These are phyloP conservation scores for Calonectris borealis DNA, from an alignment of 2,113 vertebrate genomes.

Conservation along the genomic window DNA sequence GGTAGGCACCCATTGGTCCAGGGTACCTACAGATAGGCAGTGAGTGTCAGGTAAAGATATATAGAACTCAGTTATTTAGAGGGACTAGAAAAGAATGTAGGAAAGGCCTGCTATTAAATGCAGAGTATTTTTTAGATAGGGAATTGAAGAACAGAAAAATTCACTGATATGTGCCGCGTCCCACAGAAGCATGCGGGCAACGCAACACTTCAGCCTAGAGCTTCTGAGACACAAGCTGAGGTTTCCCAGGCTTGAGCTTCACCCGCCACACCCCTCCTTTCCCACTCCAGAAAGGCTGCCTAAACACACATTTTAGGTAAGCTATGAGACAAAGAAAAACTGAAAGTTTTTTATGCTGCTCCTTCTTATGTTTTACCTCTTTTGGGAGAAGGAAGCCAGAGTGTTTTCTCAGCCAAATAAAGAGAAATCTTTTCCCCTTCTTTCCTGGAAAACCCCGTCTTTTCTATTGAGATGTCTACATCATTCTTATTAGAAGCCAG, in stretches of 20 bases:
- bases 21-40: not conserved
- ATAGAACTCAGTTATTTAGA: not conserved
- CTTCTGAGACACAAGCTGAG: not conserved
- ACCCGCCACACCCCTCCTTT: not conserved
- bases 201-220: not conserved
- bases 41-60: not conserved
- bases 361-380: not conserved
- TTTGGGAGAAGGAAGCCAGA: not conserved
- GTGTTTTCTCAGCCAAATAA: not conserved
- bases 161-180: not conserved
- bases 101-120: not conserved
- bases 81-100: not conserved
- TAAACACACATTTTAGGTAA: not conserved
- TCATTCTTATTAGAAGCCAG: not conserved
- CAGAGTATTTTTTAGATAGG: not conserved
- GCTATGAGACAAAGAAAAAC: not conserved
- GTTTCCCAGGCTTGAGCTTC: not conserved
- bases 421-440: not conserved
- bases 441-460: not conserved
- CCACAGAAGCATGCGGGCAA: not conserved
- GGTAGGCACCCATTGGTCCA: not conserved
- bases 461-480: not conserved
- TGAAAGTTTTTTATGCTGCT: not conserved
- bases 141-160: not conserved
- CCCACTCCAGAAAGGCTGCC: not conserved